Conservation (phyloP, 2,888 invertebrate species). For the Dioctria linearis region DNA sequence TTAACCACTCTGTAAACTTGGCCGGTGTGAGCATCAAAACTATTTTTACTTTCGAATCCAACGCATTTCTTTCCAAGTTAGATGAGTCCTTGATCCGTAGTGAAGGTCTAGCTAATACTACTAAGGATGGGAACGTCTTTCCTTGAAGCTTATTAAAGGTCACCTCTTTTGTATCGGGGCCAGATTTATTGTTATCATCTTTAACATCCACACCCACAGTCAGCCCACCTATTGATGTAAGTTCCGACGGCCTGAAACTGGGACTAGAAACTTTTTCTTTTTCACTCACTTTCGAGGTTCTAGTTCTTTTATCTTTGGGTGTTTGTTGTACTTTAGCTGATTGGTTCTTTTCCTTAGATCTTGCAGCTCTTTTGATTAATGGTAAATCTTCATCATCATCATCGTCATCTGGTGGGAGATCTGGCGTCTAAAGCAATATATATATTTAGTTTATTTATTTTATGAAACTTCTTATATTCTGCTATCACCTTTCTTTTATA, state of each 20-base stretch:
- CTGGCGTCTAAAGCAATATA: constrained; percentile 32
- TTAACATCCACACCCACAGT: constrained; percentile 76
- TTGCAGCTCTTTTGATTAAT: constrained; percentile 70
- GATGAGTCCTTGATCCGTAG: constrained; percentile 79
- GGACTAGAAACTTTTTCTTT: constrained; percentile 69
- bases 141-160: constrained; percentile 83
- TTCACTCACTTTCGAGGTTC: background rate
- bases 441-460: background rate
- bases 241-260: constrained; percentile 78
- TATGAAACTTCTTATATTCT: constrained; percentile 60
- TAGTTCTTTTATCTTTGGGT: constrained; percentile 6
- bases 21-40: constrained; percentile 86
- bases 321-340: constrained; percentile 41
- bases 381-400: constrained; percentile 70
- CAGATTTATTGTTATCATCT: constrained; percentile 72
- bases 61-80: constrained; percentile 75
- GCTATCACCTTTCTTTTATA: constrained; percentile 67
- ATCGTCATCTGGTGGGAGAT: background rate
- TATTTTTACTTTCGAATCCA: constrained; percentile 86
- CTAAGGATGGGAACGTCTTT: constrained; percentile 88
- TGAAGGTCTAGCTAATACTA: constrained; percentile 87
- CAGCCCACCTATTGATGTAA: constrained; percentile 81
- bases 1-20: constrained; percentile 91
- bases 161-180: constrained; percentile 81
- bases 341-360: constrained; percentile 60